Conservation (phyloP, 2,888 invertebrate genomes). For the Nephrotoma appendiculata region DNA sequence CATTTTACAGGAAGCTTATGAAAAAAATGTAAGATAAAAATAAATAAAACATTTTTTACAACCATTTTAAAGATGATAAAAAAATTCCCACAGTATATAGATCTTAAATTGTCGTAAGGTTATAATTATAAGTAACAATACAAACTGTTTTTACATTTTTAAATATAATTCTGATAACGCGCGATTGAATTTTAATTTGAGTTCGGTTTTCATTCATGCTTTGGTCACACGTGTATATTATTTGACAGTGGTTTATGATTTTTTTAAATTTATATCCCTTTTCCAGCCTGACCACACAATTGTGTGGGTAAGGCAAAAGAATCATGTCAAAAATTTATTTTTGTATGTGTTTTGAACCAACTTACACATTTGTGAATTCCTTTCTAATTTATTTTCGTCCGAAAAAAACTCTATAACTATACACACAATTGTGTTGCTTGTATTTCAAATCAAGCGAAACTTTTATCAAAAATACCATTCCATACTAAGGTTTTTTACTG, state of each 20-base stretch:
- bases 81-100: not conserved
- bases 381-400: too few relatives aligned
- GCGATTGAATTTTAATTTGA: not conserved
- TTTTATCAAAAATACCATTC: too few relatives aligned
- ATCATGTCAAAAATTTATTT: too few relatives aligned
- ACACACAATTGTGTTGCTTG: too few relatives aligned
- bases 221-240: not conserved
- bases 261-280: too few relatives aligned
- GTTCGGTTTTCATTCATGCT: not conserved
- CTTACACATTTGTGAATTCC: too few relatives aligned
- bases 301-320: too few relatives aligned
- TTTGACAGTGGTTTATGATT: not conserved
- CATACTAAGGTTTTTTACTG: too few relatives aligned
- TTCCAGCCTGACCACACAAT: too few relatives aligned
- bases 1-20: not conserved
- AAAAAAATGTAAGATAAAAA: not conserved
- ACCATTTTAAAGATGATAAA: not conserved
- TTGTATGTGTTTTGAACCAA: too few relatives aligned
- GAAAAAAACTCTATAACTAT: too few relatives aligned
- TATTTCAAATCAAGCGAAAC: too few relatives aligned
- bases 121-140: not conserved
- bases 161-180: not conserved
- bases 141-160: not conserved
- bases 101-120: not conserved
- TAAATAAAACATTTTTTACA: not conserved